A percentile compares a stretch with the other conserved stretches of the same genome.
These are phyloP conservation scores for Choreutis nemorana DNA, from an alignment of 2,888 invertebrate genomes.

Conservation along the genomic window DNA sequence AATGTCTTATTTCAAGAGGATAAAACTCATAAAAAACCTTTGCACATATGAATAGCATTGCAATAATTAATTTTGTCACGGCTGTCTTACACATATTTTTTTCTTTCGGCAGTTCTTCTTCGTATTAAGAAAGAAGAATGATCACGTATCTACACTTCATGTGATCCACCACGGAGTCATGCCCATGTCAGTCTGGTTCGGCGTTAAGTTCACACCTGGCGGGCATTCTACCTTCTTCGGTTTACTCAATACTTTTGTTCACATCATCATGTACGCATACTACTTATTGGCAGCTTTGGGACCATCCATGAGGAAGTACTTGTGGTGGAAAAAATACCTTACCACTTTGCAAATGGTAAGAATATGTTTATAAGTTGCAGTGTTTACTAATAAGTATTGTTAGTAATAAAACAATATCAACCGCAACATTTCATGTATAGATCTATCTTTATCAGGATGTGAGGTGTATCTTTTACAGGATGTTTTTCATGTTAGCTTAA, in stretches of 20 bases:
- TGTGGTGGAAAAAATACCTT: constrained; percentile 97
- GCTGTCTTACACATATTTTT: too few species aligned
- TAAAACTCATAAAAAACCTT: too few species aligned
- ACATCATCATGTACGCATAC: constrained; percentile 95
- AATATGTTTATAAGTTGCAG: background rate
- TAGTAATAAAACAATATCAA: too few species aligned
- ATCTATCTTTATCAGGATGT: too few species aligned
- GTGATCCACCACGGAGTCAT: constrained; percentile 97
- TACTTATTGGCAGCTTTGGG: constrained; percentile 92
- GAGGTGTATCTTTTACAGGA: too few species aligned
- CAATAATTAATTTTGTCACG: too few species aligned
- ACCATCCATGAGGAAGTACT: constrained; percentile 82
- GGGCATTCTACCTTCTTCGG: constrained; percentile 98
- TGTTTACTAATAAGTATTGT: too few species aligned
- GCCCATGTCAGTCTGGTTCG: constrained; percentile 98
- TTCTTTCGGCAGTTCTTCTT: constrained; percentile 89
- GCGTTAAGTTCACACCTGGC: constrained; percentile 95
- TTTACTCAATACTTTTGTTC: constrained; percentile 94
- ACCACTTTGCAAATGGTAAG: constrained; percentile 90
- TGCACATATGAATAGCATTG: too few species aligned
- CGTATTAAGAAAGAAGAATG: constrained; percentile 91
- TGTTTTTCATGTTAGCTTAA: too few species aligned
- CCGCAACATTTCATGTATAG: too few species aligned
- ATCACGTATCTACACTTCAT: constrained; percentile 92
- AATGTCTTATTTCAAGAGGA: too few species aligned